Evolutionary conservation across 2,797 vertebrate genomes (phyloP).

Genomic region (Pseudochirops corinnae): DNA sequence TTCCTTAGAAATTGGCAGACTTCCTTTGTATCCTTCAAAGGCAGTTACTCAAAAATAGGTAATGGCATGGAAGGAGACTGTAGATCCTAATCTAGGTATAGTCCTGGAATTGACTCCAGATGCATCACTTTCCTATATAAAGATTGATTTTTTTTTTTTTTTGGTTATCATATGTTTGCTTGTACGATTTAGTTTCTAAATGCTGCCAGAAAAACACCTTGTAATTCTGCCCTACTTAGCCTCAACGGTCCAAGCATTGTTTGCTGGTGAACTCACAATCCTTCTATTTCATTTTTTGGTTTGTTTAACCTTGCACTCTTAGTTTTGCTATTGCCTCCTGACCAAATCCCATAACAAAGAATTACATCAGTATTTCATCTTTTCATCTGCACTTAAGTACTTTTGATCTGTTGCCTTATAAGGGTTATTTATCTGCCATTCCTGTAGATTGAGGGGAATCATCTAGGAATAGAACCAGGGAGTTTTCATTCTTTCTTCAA

Average conservation of each 20-base stretch:
- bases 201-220: neutral
- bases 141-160: neutral
- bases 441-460: neutral
- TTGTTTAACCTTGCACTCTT: slow-evolving; percentile 41
- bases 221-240: neutral
- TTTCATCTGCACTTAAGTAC: slow-evolving; percentile 50
- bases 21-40: neutral
- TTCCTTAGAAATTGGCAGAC: neutral
- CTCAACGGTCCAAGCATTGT: neutral
- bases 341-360: slow-evolving; percentile 8
- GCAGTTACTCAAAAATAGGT: neutral
- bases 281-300: slow-evolving; percentile 6
- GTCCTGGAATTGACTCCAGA: neutral
- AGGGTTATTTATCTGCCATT: slow-evolving; percentile 33
- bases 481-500: neutral
- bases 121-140: neutral
- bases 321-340: slow-evolving; percentile 1
- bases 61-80: fast-evolving
- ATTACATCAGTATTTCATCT: slow-evolving; percentile 16
- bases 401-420: slow-evolving; percentile 55
- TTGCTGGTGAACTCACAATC: neutral
- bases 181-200: neutral
- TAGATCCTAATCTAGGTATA: neutral
- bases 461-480: neutral
- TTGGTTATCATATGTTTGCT: neutral